Percentiles rank a stretch among this genome's conserved stretches.
phyloP scores from a whole-genome alignment of 2,113 vertebrate genomes.

The Perccottus glenii region DNA sequence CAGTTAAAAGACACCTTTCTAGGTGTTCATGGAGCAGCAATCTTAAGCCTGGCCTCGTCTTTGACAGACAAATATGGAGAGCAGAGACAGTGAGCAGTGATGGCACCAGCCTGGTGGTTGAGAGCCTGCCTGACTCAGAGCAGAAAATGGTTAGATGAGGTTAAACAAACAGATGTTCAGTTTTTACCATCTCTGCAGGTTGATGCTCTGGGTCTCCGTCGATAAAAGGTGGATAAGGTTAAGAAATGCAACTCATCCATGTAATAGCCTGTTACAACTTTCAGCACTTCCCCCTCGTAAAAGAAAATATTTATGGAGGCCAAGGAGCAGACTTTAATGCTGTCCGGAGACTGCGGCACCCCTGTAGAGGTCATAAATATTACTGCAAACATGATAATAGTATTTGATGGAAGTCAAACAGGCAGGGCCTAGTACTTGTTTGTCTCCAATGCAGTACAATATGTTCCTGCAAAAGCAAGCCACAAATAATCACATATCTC shows the following conservation, averaged over 20 bases:
- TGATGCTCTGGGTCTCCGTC: constrained; percentile 32
- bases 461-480: background rate
- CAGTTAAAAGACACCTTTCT: constrained; percentile 20
- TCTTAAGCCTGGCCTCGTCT: constrained; percentile 32
- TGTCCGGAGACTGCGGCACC: constrained; percentile 26
- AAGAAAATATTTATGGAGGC: constrained; percentile 57
- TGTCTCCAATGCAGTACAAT: background rate
- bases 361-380: constrained; percentile 44
- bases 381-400: constrained; percentile 28
- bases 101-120: constrained; percentile 10
- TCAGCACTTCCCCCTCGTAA: constrained; percentile 28
- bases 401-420: constrained; percentile 20
- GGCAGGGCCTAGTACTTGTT: background rate
- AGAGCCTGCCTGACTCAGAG: constrained; percentile 10
- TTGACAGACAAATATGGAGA: background rate
- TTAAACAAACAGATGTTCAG: constrained; percentile 55
- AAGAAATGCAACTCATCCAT: constrained; percentile 61
- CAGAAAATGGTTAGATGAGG: constrained; percentile 30
- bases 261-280: constrained; percentile 55
- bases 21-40: constrained; percentile 14
- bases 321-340: constrained; percentile 36
- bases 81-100: constrained; percentile 6
- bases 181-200: constrained; percentile 40
- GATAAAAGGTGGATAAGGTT: constrained; percentile 51
- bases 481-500: constrained; percentile 1